Evolutionary conservation across 2,113 vertebrate species (phyloP), one percentile per base, ranked within the genome.

Genomic region (Ceuthmochares aereus): DNA sequence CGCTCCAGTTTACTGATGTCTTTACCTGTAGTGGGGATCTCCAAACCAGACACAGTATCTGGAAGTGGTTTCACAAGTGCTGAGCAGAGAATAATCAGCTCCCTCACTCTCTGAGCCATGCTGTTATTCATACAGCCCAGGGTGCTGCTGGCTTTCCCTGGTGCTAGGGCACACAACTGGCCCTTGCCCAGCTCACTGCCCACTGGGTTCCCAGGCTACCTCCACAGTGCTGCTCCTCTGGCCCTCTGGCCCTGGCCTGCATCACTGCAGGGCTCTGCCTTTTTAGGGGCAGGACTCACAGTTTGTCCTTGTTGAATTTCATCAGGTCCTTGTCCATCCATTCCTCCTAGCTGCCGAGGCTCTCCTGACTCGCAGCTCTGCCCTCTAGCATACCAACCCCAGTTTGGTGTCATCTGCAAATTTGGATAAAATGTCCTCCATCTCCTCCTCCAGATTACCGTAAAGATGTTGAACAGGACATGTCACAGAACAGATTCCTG

Each of bases 131-230:
- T 49, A 23, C 47, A 85, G 29, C 23, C 34, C 18, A 51, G 18
- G 5, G 6, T 74, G 34, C 26, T 52, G 30, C 10, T 58, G n/a
- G 32, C 14, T 8, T 37, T 18, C n/a, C 42, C 43, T 11, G 4
- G 25, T 78, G 78, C 36, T 29, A 66, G 27, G 40, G 18, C 29
- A 78, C 55, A 51, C 4, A 81, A 3, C 5, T n/a, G 29, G 43
- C 37, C n/a, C 52, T 72, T 59, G 32, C 4, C 26, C 25, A 68
- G n/a, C 25, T 13, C 54, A 16, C 34, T 18, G 18, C 12, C 2
- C 56, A 18, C 6, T 5, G 1, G 30, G 9, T 27, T 7, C 45
- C 26, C 7, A 0, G 17, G 12, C 42, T 43, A 14, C 32, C n/a
- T 70, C 67, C 49, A 42, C 52, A 75, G 52, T 83, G 72, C 56